Base-by-base conservation (phyloP, 2,888 invertebrate species). In the Lepidocyrtinus sp. region DNA sequence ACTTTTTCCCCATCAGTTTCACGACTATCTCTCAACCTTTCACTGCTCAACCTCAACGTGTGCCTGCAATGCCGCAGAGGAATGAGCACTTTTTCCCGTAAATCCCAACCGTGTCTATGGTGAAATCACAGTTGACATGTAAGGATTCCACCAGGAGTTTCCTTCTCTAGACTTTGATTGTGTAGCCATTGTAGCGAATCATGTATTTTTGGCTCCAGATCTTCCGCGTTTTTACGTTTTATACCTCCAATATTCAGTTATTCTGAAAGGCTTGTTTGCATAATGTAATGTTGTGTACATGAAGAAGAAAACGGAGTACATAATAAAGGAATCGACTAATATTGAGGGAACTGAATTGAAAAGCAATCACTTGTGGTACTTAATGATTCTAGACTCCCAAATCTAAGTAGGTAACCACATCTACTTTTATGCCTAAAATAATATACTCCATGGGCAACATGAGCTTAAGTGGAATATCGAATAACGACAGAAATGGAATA, bases 161-260 rank as follows among this genome's bases (percentile, higher is more conserved):
- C 24, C 75, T 69, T 15, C 82, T 80, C 21, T 22, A 74, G 0
- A 80, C 77, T 17, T 69, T 25, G 62, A 83, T 77, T 22, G 59
- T 76, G 65, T 80, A 81, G 15, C 82, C 82, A 26, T 80, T 80
- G 74, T 83, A 83, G 50, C 69, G 67, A 17, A 83, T 9, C 27
- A 61, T 26, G 55, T 83, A 80, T 69, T 77, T 77, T 59, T n/a
- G 80, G 82, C 62, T 80, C 77, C 63, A 79, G 36, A 2, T 77
- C 80, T 5, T 46, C 15, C 61, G 75, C 82, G 36, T 70, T 73
- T 36, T 80, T 82, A 17, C 24, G 12, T 7, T n/a, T 50, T 2
- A 21, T 7, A 7, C 26, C 69, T 36, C 19, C 69, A 68, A 63
- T 62, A 72, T 68, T 69, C 71, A 71, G 27, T 70, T 61, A 61